phyloP scores from a whole-genome alignment of 2,888 invertebrate genomes.

The Hirtodrosophila alboralis region DNA sequence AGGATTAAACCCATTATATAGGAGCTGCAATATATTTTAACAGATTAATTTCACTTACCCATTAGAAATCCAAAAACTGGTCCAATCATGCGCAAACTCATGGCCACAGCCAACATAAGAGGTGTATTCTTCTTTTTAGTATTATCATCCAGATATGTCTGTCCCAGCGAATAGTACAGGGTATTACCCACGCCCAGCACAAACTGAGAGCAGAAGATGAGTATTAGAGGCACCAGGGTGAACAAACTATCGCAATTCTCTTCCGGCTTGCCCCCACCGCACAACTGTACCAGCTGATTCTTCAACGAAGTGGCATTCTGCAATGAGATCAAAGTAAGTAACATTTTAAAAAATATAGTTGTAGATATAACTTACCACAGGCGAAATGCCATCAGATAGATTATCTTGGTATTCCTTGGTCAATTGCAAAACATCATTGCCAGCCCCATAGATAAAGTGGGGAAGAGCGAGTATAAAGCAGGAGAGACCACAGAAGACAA shows the following conservation, averaged over 20 bases:
- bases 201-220: slow-evolving; percentile 88
- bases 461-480: slow-evolving; percentile 87
- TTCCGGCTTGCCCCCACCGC: slow-evolving; percentile 66
- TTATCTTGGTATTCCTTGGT: slow-evolving; percentile 83
- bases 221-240: slow-evolving; percentile 85
- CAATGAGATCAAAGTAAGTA: background rate
- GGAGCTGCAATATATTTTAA: background rate
- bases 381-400: slow-evolving; percentile 40
- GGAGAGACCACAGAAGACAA: slow-evolving; percentile 86
- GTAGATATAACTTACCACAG: slow-evolving; percentile 80
- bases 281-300: slow-evolving; percentile 71
- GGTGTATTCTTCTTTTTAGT: slow-evolving; percentile 88
- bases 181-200: slow-evolving; percentile 89
- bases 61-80: slow-evolving; percentile 87
- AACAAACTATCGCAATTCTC: slow-evolving; percentile 84
- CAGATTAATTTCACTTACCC: slow-evolving; percentile 70
- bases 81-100: slow-evolving; percentile 83
- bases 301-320: slow-evolving; percentile 60
- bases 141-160: slow-evolving; percentile 89
- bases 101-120: slow-evolving; percentile 85
- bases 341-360: no score
- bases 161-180: slow-evolving; percentile 87
- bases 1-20: background rate
- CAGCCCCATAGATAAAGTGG: slow-evolving; percentile 87
- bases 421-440: slow-evolving; percentile 83